phyloP scores from a whole-genome alignment of 2,113 vertebrate genomes.

The Neotoma lepida region DNA sequence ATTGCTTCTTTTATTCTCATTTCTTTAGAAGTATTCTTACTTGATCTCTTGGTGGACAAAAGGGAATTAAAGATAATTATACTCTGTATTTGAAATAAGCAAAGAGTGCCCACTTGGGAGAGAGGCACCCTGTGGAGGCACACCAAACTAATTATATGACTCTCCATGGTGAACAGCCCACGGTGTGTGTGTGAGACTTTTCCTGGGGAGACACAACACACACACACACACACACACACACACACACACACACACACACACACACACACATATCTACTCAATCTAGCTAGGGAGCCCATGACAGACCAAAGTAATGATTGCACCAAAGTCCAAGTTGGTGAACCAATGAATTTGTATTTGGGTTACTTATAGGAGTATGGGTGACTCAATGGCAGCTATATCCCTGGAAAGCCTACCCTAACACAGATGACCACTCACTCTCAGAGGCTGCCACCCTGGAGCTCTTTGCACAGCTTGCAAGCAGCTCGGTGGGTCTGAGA shows the following conservation, averaged over 20 bases:
- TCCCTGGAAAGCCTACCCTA: not conserved
- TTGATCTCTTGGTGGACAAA: slow-evolving; percentile 74
- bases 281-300: not conserved
- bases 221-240: too few relatives aligned
- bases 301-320: not conserved
- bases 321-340: not conserved
- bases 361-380: not conserved
- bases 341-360: not conserved
- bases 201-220: not conserved
- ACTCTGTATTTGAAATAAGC: slow-evolving; percentile 65
- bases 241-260: not conserved
- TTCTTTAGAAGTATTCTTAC: slow-evolving; percentile 78
- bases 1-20: slow-evolving; percentile 74
- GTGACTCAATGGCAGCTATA: not conserved
- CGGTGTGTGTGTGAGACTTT: not conserved
- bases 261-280: not conserved
- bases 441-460: not conserved
- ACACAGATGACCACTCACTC: not conserved
- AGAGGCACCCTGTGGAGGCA: slow-evolving; percentile 62
- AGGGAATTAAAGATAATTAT: slow-evolving; percentile 75
- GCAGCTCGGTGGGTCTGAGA: not conserved
- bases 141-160: slow-evolving; percentile 60
- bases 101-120: slow-evolving; percentile 70
- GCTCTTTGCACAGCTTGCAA: not conserved
- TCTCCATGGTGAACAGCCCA: slow-evolving; percentile 69